Evolutionary conservation across 2,888 invertebrate genomes (phyloP), one percentile per base, ranked within the genome.

Genomic region (Euplagia quadripunctaria): DNA sequence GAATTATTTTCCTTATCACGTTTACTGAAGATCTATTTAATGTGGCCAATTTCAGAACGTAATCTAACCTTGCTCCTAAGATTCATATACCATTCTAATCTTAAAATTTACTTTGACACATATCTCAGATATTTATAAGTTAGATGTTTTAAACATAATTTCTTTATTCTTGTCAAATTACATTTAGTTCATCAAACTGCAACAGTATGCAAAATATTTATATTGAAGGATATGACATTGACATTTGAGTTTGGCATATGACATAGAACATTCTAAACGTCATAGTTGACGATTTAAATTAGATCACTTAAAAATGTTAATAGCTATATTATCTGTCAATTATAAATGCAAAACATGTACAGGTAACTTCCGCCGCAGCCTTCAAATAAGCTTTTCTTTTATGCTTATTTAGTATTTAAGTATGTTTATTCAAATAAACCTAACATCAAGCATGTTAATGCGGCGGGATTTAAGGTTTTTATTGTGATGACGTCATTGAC

Each of bases 401-500:
- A 31, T 31, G 31, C 31, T 31, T 31, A 31, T 1, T 31, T 31
- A 31, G 1, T 31, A 31, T 31, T 31, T 31, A 31, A 1, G 2
- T 31, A 31, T 31, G 31, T 31, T 31, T 31, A 1, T 31, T 31
- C 31, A 31, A 31, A 31, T 31, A 31, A 31, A 31, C 43, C 4
- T 4, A 46, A 46, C 43, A 46, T 46, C 43, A 46, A 46, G 43
- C 43, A 46, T 46, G 9, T 46, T 46, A 46, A 46, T 46, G 6
- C 9, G 43, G 43, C 6, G 43, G 43, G 43, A 31, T 31, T 31
- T 31, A 31, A 31, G 31, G 31, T 31, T 31, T 61, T 61, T 75
- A 74, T 77, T 76, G n/a, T 73, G 64, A 72, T 79, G 77, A 82
- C 76, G 75, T 74, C 67, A 78, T 17, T 9, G 42, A 76, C n/a